These are phyloP conservation scores for Falco cherrug DNA, from an alignment of 2,797 vertebrate species.

Conservation along the genomic window DNA sequence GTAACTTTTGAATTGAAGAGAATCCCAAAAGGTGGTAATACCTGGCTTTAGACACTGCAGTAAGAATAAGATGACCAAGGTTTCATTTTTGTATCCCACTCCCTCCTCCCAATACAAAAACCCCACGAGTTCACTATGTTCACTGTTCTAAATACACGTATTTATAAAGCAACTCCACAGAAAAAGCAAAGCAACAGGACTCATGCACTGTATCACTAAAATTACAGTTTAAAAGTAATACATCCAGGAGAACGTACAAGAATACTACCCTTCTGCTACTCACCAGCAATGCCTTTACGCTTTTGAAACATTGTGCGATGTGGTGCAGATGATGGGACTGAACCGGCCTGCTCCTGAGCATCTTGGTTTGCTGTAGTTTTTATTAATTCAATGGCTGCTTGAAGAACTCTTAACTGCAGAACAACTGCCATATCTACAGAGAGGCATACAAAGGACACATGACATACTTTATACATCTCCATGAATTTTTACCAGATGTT, in stretches of 20 bases:
- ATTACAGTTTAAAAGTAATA: background rate
- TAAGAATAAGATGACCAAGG: background rate
- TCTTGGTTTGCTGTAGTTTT: conserved; percentile 91
- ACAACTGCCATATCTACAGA: conserved; percentile 91
- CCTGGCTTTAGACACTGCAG: background rate
- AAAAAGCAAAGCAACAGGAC: background rate
- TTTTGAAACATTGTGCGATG: conserved; percentile 86
- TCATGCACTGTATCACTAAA: background rate
- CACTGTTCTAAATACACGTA: background rate
- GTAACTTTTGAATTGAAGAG: background rate
- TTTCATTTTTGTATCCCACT: background rate
- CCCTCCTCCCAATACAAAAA: background rate
- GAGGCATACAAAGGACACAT: background rate
- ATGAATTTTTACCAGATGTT: background rate
- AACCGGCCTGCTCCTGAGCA: conserved; percentile 78
- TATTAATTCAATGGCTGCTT: conserved; percentile 94
- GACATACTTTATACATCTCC: background rate
- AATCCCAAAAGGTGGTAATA: background rate
- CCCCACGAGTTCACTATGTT: background rate
- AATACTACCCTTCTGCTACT: conserved; percentile 24
- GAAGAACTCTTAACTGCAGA: conserved; percentile 92
- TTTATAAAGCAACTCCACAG: background rate
- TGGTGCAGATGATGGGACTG: conserved; percentile 71
- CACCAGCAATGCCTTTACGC: conserved; percentile 91
- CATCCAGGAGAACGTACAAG: background rate